Percentiles rank a stretch among this genome's conserved stretches.
phyloP scores from a whole-genome alignment of 2,888 invertebrate genomes.

The Limnephilus auricula region DNA sequence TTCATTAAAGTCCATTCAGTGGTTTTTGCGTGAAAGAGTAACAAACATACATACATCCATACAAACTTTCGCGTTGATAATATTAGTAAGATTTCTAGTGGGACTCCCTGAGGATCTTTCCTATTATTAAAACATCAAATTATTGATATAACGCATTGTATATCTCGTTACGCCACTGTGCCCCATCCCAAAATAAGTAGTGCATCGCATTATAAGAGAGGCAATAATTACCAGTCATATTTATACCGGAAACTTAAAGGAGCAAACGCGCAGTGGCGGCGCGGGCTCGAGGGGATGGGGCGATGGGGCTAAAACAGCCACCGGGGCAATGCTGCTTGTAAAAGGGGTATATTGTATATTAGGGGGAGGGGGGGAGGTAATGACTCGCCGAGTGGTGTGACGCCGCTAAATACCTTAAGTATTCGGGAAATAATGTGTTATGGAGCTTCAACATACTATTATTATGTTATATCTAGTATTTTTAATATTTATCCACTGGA shows the following conservation, averaged over 20 bases:
- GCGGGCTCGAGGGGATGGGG: slow-evolving; percentile 13
- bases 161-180: slow-evolving; percentile 31
- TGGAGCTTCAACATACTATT: neutral
- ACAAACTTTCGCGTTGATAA: no score
- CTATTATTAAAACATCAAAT: neutral
- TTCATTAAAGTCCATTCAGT: no score
- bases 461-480: neutral
- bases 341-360: slow-evolving; percentile 2
- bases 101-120: no score
- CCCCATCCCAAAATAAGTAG: slow-evolving; percentile 56
- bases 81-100: no score
- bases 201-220: slow-evolving; percentile 66
- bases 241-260: slow-evolving; percentile 66
- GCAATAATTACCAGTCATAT: slow-evolving; percentile 66
- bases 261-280: slow-evolving; percentile 51
- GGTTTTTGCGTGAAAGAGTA: no score
- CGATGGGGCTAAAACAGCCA: slow-evolving; percentile 3
- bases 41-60: no score
- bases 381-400: slow-evolving; percentile 44
- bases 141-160: neutral
- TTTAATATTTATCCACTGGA: no score
- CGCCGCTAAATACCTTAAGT: slow-evolving; percentile 40
- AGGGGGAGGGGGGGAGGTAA: slow-evolving; percentile 9
- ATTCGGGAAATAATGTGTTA: slow-evolving; percentile 26
- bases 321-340: slow-evolving; percentile 6